These are phyloP conservation scores for Elmis aenea DNA, from an alignment of 2,888 invertebrate genomes.

Conservation along the genomic window DNA sequence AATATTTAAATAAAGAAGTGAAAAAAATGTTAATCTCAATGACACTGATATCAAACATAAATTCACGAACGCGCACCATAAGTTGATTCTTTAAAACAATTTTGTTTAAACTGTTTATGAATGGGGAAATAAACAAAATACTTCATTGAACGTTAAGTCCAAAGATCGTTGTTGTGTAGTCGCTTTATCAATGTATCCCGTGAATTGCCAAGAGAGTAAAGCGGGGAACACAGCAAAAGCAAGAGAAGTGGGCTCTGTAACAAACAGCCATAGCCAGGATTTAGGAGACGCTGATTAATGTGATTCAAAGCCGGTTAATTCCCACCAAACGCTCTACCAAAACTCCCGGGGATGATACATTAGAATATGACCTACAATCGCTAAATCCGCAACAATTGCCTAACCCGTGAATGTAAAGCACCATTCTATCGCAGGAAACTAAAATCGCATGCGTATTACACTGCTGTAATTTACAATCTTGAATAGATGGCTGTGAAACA, in stretches of 20 bases:
- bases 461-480: slow-evolving; percentile 41
- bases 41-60: too few species aligned
- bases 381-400: slow-evolving; percentile 4
- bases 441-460: slow-evolving; percentile 40
- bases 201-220: slow-evolving; percentile 5
- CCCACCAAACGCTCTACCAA: slow-evolving; percentile 56
- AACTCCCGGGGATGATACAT: slow-evolving; percentile 47
- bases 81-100: too few species aligned
- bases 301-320: slow-evolving; percentile 64
- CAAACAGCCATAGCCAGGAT: slow-evolving; percentile 48
- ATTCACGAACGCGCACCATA: too few species aligned
- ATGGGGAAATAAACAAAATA: too few species aligned
- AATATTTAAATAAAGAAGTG: too few species aligned
- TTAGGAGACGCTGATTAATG: slow-evolving; percentile 64
- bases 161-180: not conserved
- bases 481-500: slow-evolving; percentile 38
- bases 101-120: too few species aligned
- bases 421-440: slow-evolving; percentile 28
- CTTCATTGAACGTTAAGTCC: too few species aligned
- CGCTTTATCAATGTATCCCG: not conserved
- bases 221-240: slow-evolving; percentile 6
- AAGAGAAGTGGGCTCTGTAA: slow-evolving; percentile 29
- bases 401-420: slow-evolving; percentile 9
- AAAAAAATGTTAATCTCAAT: too few species aligned
- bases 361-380: slow-evolving; percentile 32